Evolutionary conservation across 1,140 invertebrate genomes (phyloP), one percentile per base, ranked within the genome.

Genomic region (Leptopilina boulardi): DNA sequence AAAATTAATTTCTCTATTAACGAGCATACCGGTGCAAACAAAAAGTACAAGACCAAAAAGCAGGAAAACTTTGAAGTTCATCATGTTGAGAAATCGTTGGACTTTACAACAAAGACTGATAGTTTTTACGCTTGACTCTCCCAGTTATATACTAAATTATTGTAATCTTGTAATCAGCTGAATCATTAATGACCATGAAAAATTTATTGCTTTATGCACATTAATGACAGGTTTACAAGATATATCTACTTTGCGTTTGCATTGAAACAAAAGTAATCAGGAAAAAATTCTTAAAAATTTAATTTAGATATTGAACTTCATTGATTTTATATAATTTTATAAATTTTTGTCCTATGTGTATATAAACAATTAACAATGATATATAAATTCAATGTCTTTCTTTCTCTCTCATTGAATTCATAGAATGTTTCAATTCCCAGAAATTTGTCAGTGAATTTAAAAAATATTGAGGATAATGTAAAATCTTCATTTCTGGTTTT

Each of bases 211-310:
- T n/a, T 51, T 51, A 38, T 38, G 47, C n/a, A 18, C 47, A 51
- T 51, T n/a, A 51, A 51, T 51, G 47, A 51, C 47, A 51, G 47
- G 18, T 51, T n/a, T 51, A 51, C 47, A 18, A 51, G 47, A 51
- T 51, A 5, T 44, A 44, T 51, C 15, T 18, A 51, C 41, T 51
- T 18, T n/a, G n/a, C n/a, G 8, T 38, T 38, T 38, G 34, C 34
- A 38, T 38, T 38, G 34, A 38, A 38, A 38, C 34, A 38, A 38
- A 38, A 38, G 34, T 38, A 38, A 38, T 38, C 8, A 38, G 34
- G 34, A 38, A 38, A n/a, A 38, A 6, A 8, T 38, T 38, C 5
- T 38, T 38, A 38, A 9, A 38, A 38, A 38, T 15, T 44, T 44
- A 44, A 44, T 15, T 13, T n/a, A 44, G 15, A 44, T 44, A 15